Evolutionary conservation across 2,113 vertebrate genomes (phyloP).

Genomic region (Scomber japonicus): DNA sequence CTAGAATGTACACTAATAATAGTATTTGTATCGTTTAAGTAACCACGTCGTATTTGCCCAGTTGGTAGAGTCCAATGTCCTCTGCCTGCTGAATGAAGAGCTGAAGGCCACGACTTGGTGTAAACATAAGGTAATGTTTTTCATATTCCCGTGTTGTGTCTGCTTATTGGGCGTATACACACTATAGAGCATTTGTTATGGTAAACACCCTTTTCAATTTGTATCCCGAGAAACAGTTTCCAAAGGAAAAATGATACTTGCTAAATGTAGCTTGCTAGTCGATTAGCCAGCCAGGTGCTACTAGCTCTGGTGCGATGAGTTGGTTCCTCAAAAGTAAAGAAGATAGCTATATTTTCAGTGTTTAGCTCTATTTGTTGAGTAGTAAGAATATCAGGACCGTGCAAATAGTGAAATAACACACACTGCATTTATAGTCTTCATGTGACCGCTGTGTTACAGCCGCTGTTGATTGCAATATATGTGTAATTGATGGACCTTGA

Average conservation of each 20-base stretch:
- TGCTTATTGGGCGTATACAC: neutral
- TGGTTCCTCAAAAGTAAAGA: neutral
- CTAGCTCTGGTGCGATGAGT: neutral
- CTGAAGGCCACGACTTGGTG: slow-evolving; percentile 55
- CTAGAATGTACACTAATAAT: accelerated
- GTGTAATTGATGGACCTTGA: too few species aligned
- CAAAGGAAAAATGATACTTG: neutral
- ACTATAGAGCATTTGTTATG: accelerated
- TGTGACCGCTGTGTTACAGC: too few species aligned
- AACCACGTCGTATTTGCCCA: neutral
- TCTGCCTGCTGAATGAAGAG: slow-evolving; percentile 49
- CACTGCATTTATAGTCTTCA: too few species aligned
- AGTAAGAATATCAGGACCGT: too few species aligned
- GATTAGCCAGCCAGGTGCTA: slow-evolving; percentile 11
- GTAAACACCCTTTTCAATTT: accelerated
- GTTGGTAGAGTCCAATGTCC: slow-evolving; percentile 80
- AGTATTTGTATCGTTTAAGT: neutral
- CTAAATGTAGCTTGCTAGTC: slow-evolving; percentile 40
- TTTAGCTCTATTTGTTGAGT: neutral
- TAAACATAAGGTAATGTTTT: slow-evolving; percentile 59
- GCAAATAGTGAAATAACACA: neutral
- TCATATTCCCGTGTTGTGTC: accelerated
- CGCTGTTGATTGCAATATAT: too few species aligned
- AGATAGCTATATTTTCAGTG: neutral
- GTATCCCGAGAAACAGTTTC: neutral